Conservation (phyloP, 2,888 invertebrate species). For the Adela reaumurella region DNA sequence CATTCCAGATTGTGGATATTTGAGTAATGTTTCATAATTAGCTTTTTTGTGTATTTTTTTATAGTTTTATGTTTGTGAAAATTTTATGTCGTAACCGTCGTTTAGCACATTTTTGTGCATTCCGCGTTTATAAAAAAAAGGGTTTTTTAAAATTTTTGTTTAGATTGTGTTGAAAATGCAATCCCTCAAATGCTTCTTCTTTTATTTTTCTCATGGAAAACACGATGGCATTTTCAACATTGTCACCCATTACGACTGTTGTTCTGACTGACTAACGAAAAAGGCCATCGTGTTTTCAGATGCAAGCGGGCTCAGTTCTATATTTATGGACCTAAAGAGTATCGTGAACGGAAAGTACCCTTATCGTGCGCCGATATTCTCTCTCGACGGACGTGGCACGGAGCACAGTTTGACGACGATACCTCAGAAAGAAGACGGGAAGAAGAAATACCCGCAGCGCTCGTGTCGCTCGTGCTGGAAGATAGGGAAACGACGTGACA, state of each 20-base stretch:
- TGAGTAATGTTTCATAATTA: too few relatives aligned
- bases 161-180: constrained; percentile 55
- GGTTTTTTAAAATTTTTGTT: too few relatives aligned
- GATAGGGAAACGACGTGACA: constrained; percentile 44
- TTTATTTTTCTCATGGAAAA: constrained; percentile 37
- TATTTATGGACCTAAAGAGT: constrained; percentile 51
- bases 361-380: constrained; percentile 30
- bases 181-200: constrained; percentile 30
- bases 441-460: constrained; percentile 51
- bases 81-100: too few relatives aligned
- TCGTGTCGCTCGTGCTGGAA: constrained; percentile 53
- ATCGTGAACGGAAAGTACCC: constrained; percentile 47
- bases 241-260: not conserved
- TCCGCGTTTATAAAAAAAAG: constrained; percentile 24
- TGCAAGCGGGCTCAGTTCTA: constrained; percentile 45
- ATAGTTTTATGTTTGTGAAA: constrained; percentile 14
- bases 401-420: constrained; percentile 47
- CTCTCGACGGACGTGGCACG: constrained; percentile 26
- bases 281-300: constrained; percentile 58
- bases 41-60: too few relatives aligned
- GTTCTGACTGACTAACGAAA: constrained; percentile 27
- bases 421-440: constrained; percentile 53
- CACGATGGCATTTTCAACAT: constrained; percentile 56
- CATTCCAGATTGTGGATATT: too few relatives aligned
- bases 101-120: too few relatives aligned